Conservation (phyloP, 2,797 vertebrate species). For the Scolopax bukidnonensis region DNA sequence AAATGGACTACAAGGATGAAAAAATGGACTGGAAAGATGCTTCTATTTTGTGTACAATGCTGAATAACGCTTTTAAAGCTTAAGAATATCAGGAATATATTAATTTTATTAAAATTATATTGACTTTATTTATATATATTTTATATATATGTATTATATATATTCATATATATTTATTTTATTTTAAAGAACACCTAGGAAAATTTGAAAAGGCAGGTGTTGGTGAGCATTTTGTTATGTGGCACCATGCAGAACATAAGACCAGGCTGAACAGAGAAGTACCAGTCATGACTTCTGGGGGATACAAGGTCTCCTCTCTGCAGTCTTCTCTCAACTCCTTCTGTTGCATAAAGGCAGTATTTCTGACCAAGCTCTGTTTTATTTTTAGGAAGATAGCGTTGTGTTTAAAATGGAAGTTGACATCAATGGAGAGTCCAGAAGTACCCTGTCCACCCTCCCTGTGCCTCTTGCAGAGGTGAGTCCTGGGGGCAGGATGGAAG, state of each 20-base stretch:
- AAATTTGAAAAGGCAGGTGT: neutral
- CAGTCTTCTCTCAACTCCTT: neutral
- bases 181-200: neutral
- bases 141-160: no score
- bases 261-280: neutral
- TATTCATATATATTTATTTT: neutral
- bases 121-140: no score
- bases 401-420: slow-evolving; percentile 91
- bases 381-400: slow-evolving; percentile 70
- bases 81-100: neutral
- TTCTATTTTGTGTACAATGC: neutral
- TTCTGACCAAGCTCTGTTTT: slow-evolving; percentile 65
- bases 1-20: neutral
- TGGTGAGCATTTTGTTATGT: neutral
- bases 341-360: neutral
- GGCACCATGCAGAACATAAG: neutral
- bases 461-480: slow-evolving; percentile 81
- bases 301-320: neutral
- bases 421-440: slow-evolving; percentile 87
- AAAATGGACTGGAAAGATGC: neutral
- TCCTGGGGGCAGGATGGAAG: slow-evolving; percentile 80
- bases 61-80: neutral
- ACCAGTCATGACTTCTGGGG: neutral
- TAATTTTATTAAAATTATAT: neutral
- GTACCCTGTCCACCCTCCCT: slow-evolving; percentile 82